Base-by-base conservation (phyloP, 2,888 invertebrate species). In the Sphinx pinastri region DNA sequence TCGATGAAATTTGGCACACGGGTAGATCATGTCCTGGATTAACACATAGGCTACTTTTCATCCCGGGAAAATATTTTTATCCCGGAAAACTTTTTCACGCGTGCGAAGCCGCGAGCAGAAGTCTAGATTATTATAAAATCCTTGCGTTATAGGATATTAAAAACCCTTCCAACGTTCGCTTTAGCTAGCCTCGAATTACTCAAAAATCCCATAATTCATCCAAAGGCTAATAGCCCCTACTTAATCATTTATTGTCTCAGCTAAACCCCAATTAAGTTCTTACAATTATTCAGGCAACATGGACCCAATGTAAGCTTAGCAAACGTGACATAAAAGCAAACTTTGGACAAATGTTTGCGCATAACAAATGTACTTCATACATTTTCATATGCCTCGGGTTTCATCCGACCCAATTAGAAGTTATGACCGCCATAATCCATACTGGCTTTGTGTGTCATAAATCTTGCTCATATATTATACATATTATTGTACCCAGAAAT, bases 251-350 rank as follows among this genome's bases (percentile, higher is more conserved):
- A 63, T 63, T 49, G 19, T 12, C 10, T 3, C 13, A 63, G 8
- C 19, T 49, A 63, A 19, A 13, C 19, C 38, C 57, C 58, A 6
- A 63, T 63, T 49, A 49, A 47, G 47, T 25, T 16, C 47, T 60
- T 19, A 47, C 19, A 47, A 63, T 49, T 12, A 63, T 47, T 5
- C 49, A 7, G 16, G 16, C 63, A 16, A 47, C 16, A 49, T 8
- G 19, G 7, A 13, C 25, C 25, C 19, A 63, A 25, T 63, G 47
- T 49, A 49, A 63, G 49, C 49, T 49, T 13, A 47, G 16, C 19
- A 38, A 58, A 49, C 47, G 63, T 16, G 63, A 63, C 63, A 66
- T 63, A 31, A 69, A 71, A 71, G 59, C 13, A 47, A 63, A 63
- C 63, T 63, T 49, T 47, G 63, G 19, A 47, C 19, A 47, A 63